Conservation (phyloP, 2,113 vertebrate genomes). For the Solea solea region DNA sequence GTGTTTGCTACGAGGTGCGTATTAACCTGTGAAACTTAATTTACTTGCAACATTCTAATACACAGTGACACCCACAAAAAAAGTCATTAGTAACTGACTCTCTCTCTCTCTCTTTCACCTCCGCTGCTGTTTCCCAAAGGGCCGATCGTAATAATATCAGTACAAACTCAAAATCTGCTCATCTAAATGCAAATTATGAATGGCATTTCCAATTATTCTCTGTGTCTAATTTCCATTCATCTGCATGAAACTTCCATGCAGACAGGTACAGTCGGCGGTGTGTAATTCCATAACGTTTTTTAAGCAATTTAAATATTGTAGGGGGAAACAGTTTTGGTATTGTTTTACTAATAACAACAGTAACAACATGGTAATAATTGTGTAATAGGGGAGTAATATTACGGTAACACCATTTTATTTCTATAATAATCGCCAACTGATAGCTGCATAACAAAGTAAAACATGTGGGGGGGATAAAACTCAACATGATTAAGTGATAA, state of each 20-base stretch:
- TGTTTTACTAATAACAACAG: no score
- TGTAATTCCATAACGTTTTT: constrained; percentile 14
- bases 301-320: no score
- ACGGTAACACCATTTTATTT: no score
- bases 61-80: constrained; percentile 12
- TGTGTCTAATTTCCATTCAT: constrained; percentile 67
- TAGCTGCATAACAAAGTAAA: no score
- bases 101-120: constrained; percentile 51
- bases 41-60: background rate
- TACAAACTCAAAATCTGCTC: constrained; percentile 73
- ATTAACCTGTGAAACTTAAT: constrained; percentile 10
- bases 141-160: constrained; percentile 63
- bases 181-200: constrained; percentile 83
- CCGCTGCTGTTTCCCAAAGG: constrained; percentile 49
- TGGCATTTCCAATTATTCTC: constrained; percentile 67
- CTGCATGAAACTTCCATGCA: constrained; percentile 28
- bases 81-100: background rate
- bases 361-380: no score
- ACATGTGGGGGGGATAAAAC: no score
- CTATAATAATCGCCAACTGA: no score
- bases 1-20: background rate
- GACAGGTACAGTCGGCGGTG: constrained; percentile 1
- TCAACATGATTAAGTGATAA: no score
- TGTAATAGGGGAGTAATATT: no score
- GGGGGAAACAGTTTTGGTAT: no score